phyloP scores from a whole-genome alignment of 2,797 vertebrate species.

The Syngnathus rostellatus region DNA sequence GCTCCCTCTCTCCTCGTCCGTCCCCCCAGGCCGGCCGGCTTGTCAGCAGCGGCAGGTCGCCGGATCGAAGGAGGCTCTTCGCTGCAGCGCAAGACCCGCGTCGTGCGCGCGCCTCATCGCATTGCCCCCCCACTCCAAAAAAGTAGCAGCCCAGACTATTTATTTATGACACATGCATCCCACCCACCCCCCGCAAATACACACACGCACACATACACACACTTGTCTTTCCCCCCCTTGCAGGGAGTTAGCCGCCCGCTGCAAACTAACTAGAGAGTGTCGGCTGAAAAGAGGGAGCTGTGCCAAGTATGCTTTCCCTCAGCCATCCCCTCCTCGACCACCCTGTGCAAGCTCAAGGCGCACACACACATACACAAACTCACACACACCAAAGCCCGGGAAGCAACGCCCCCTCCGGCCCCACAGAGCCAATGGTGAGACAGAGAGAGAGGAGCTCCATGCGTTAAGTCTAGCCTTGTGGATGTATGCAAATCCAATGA shows the following conservation, averaged over 20 bases:
- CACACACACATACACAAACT: not conserved
- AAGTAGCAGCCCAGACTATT: constrained; percentile 14
- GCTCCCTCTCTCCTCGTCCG: constrained; percentile 16
- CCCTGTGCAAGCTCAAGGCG: constrained; percentile 9
- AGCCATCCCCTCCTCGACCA: constrained; percentile 58
- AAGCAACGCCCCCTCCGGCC: constrained; percentile 6
- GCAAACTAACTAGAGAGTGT: constrained; percentile 54
- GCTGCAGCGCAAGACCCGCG: constrained; percentile 60
- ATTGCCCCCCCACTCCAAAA: constrained; percentile 44
- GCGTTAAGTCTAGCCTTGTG: not conserved
- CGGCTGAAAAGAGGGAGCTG: constrained; percentile 51
- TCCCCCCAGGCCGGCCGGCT: constrained; percentile 55
- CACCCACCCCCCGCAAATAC: not conserved
- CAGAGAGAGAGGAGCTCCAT: not conserved
- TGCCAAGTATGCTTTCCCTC: constrained; percentile 68
- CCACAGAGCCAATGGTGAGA: constrained; percentile 2
- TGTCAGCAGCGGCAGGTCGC: constrained; percentile 75
- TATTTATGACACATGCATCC: constrained; percentile 57
- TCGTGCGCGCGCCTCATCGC: constrained; percentile 71
- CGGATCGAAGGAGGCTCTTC: constrained; percentile 62
- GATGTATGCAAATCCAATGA: not conserved
- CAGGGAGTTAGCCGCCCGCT: constrained; percentile 35
- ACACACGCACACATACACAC: not conserved
- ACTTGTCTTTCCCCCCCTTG: not conserved
- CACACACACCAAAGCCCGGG: not conserved